Conservation (phyloP, 2,797 vertebrate genomes). For the Gallinago solitaria region DNA sequence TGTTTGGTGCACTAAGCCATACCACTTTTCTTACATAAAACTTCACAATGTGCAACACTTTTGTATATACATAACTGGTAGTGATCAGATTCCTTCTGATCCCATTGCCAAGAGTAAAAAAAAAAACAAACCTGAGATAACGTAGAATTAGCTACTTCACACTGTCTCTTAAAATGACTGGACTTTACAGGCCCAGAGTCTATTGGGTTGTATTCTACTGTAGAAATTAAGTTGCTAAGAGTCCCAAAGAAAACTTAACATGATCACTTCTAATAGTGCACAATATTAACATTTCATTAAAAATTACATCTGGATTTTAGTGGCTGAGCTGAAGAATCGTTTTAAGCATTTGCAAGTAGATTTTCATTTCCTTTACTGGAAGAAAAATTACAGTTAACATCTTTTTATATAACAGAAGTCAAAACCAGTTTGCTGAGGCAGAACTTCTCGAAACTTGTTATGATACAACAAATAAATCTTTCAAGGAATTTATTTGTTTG, state of each 20-base stretch:
- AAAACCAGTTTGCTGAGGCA: neutral
- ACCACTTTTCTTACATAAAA: neutral
- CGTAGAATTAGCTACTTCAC: neutral
- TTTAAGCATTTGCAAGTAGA: neutral
- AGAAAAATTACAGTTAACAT: neutral
- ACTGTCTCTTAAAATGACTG: neutral
- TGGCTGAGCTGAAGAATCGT: neutral
- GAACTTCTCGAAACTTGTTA: neutral
- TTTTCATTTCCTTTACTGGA: neutral
- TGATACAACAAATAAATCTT: neutral
- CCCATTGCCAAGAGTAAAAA: neutral
- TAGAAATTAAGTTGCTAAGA: neutral
- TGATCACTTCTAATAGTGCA: neutral
- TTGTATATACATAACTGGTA: neutral
- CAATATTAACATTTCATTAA: neutral
- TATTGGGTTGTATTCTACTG: neutral
- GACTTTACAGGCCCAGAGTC: neutral
- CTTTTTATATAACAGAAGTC: neutral
- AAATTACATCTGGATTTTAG: neutral
- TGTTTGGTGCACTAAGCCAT: neutral
- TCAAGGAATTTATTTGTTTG: neutral
- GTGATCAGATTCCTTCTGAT: neutral
- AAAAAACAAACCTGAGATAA: neutral
- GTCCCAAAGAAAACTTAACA: neutral
- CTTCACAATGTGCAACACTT: neutral